phyloP scores from a whole-genome alignment of 2,113 vertebrate genomes.

The Poeciliopsis retropinna region DNA sequence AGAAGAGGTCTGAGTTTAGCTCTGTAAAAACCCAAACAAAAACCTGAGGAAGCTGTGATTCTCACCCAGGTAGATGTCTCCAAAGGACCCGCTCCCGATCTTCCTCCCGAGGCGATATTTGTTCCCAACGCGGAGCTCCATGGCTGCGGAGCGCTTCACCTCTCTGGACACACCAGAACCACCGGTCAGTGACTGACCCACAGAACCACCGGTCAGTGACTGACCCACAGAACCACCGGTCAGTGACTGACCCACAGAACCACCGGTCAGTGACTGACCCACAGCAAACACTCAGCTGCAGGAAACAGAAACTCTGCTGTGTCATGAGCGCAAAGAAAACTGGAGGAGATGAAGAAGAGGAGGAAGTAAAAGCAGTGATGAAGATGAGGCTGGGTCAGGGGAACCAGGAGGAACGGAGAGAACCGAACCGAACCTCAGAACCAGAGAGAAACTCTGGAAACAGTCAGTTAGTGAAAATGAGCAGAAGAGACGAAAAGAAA shows the following conservation, averaged over 20 bases:
- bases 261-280: constrained; percentile 61
- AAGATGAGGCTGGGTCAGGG: constrained; percentile 22
- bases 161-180: constrained; percentile 48
- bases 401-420: neutral
- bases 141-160: constrained; percentile 70
- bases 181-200: constrained; percentile 55
- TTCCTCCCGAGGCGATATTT: constrained; percentile 96
- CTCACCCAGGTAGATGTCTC: constrained; percentile 96
- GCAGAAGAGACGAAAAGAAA: too few species aligned
- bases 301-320: constrained; percentile 31
- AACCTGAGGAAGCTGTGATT: neutral
- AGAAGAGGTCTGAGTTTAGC: too few species aligned
- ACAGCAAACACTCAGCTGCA: constrained; percentile 48
- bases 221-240: constrained; percentile 53
- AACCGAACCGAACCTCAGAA: neutral
- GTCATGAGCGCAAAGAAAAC: constrained; percentile 25
- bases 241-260: constrained; percentile 52
- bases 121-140: constrained; percentile 97
- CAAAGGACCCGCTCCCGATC: constrained; percentile 96
- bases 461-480: too few species aligned
- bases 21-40: neutral
- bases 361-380: constrained; percentile 17
- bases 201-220: too few species aligned
- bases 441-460: neutral
- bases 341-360: neutral